A percentile compares a stretch with the other conserved stretches of the same genome.
Conservation (phyloP, 2,113 vertebrate species). For the Origma solitaria region DNA sequence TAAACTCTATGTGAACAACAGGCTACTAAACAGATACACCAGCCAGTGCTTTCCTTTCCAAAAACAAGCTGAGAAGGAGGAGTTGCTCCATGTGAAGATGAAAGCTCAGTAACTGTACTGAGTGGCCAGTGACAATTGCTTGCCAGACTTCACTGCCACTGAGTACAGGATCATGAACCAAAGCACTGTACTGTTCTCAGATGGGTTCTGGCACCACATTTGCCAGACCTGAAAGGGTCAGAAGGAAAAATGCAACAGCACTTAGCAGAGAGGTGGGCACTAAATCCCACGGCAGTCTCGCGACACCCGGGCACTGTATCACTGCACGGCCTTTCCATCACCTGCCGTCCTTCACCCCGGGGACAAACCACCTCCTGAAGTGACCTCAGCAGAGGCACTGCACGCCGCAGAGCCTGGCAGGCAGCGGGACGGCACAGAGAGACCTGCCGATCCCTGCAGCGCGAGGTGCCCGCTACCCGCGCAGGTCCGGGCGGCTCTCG, state of each 20-base stretch:
- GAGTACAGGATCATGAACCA: no score
- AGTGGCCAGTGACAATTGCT: background rate
- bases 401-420: background rate
- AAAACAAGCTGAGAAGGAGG: background rate
- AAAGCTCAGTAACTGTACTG: background rate
- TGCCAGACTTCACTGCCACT: background rate
- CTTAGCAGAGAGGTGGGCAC: no score
- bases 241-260: background rate
- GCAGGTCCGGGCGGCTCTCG: fast-evolving
- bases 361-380: background rate
- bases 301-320: fast-evolving
- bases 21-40: background rate
- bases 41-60: background rate
- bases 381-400: background rate
- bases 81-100: background rate
- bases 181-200: background rate
- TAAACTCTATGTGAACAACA: fast-evolving
- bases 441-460: background rate
- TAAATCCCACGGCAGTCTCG: fast-evolving
- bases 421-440: background rate
- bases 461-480: no score
- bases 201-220: background rate
- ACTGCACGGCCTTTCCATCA: background rate
- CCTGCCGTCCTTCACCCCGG: background rate
- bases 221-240: background rate